phyloP scores from a whole-genome alignment of 2,888 invertebrate species.

The Ormyrus labotus region DNA sequence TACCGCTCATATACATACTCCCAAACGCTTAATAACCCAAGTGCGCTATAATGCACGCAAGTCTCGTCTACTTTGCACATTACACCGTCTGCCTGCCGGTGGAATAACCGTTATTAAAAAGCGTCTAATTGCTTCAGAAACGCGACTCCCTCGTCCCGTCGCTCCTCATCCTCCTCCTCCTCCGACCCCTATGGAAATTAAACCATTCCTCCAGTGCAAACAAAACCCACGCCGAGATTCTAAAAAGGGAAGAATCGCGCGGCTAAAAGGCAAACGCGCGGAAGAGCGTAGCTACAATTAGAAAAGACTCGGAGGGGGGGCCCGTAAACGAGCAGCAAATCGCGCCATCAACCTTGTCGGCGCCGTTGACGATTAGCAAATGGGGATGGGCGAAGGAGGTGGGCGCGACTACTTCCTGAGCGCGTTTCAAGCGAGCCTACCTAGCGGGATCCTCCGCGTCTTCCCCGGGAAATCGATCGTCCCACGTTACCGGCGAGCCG shows the following conservation, averaged over 20 bases:
- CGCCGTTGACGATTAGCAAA: constrained; percentile 7
- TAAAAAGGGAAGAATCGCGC: too few species aligned
- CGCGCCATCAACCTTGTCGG: constrained; percentile 29
- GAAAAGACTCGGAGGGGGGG: background rate
- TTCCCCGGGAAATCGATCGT: constrained; percentile 2
- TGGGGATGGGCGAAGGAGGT: constrained; percentile 16
- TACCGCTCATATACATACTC: background rate
- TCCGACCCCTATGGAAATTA: background rate
- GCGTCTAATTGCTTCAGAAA: constrained; percentile 11
- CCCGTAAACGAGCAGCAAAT: background rate
- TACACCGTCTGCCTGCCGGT: background rate
- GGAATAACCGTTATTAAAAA: constrained; percentile 29
- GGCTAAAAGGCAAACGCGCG: background rate
- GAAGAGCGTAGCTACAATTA: background rate
- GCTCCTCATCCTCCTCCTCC: background rate
- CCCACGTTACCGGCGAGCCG: background rate
- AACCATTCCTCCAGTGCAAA: background rate
- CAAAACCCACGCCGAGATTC: background rate
- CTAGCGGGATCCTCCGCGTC: constrained; percentile 5
- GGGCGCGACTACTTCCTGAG: constrained; percentile 27
- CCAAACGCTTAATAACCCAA: background rate
- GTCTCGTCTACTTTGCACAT: too few species aligned
- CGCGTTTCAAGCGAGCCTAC: background rate
- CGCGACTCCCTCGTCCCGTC: background rate
- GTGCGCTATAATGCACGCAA: too few species aligned